A percentile compares a stretch with the other conserved stretches of the same genome.
Conservation (phyloP, 2,888 invertebrate genomes). For the Xestia c-nigrum region DNA sequence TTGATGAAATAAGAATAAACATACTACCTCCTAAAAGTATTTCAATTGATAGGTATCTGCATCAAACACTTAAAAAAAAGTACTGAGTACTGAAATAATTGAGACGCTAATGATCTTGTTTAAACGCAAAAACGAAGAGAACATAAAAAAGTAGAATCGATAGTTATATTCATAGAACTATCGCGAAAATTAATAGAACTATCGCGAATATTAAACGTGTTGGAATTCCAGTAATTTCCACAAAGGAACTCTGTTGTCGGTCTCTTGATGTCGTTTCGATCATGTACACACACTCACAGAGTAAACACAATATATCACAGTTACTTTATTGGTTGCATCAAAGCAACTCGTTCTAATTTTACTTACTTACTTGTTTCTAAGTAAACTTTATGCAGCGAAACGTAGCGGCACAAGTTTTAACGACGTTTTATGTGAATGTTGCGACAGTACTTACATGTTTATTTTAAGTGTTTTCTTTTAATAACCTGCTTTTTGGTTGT, state of each 20-base stretch:
- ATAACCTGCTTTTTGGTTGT: neutral
- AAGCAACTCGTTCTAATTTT: slow-evolving; percentile 53
- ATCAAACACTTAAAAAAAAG: neutral
- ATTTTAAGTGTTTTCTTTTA: slow-evolving; percentile 30
- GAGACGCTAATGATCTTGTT: neutral
- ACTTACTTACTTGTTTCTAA: slow-evolving; percentile 43
- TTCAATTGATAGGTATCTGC: neutral
- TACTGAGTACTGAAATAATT: neutral
- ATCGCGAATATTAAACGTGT: neutral
- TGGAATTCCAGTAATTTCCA: neutral
- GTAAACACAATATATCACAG: slow-evolving; percentile 48
- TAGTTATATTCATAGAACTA: neutral
- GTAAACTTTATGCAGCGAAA: slow-evolving; percentile 49
- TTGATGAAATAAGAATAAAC: slow-evolving; percentile 6
- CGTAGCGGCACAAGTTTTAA: slow-evolving; percentile 47
- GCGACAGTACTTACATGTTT: slow-evolving; percentile 15
- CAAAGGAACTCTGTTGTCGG: neutral
- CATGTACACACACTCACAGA: slow-evolving; percentile 12
- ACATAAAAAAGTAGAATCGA: neutral
- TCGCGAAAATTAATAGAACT: neutral
- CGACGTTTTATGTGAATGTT: slow-evolving; percentile 45
- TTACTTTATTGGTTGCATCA: slow-evolving; percentile 52
- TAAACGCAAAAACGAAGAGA: neutral
- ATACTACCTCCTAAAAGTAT: neutral
- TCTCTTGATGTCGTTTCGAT: neutral